These are phyloP conservation scores for Phodopus roborovskii DNA, from an alignment of 2,113 vertebrate genomes.

Conservation along the genomic window DNA sequence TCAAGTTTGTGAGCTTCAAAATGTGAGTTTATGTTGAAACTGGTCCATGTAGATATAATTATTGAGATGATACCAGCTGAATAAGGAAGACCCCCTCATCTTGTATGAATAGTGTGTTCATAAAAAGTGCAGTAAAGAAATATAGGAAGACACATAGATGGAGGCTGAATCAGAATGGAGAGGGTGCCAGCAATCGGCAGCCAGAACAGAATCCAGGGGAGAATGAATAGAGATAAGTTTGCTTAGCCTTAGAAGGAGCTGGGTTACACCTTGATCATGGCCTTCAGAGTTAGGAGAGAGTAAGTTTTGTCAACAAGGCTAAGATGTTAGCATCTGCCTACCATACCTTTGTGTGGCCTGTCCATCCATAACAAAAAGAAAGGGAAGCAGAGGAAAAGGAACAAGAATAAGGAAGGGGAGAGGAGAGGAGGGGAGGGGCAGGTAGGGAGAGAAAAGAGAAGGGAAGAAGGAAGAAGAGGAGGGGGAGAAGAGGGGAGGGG, in stretches of 20 bases:
- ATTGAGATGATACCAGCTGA: not conserved
- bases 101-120: rapidly evolving
- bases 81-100: not conserved
- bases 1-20: too few species aligned
- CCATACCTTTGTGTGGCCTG: not conserved
- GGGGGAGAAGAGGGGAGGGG: too few species aligned
- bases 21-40: not conserved
- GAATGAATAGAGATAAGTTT: too few species aligned
- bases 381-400: not conserved
- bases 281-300: not conserved
- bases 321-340: rapidly evolving
- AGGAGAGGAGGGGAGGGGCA: too few species aligned
- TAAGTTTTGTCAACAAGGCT: too few species aligned
- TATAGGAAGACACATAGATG: not conserved
- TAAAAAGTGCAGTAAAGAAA: too few species aligned
- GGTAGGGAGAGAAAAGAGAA: rapidly evolving
- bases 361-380: not conserved
- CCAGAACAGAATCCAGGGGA: rapidly evolving
- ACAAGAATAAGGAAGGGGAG: rapidly evolving
- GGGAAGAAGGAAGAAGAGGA: rapidly evolving
- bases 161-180: too few species aligned
- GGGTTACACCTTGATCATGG: rapidly evolving
- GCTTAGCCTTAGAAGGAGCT: too few species aligned
- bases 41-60: not conserved
- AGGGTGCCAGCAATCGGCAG: not conserved